Percentiles rank a stretch among this genome's conserved stretches.
These are phyloP conservation scores for Perca schrenkii DNA, from an alignment of 2,113 vertebrate genomes.

Conservation along the genomic window DNA sequence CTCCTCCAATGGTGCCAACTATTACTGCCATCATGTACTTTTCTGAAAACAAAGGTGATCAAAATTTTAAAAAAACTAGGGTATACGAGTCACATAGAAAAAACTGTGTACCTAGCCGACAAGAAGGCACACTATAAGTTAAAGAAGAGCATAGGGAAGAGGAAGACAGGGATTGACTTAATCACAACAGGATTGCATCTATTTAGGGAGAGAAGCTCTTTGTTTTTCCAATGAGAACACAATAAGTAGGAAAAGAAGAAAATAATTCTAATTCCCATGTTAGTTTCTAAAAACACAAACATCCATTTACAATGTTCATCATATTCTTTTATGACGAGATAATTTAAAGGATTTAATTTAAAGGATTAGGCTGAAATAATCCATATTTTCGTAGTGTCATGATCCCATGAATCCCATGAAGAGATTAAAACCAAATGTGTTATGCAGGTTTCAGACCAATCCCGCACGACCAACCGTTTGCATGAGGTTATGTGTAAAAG, in stretches of 20 bases:
- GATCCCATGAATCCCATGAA: not conserved
- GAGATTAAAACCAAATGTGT: not conserved
- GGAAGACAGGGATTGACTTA: not conserved
- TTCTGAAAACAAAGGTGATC: conserved; percentile 73
- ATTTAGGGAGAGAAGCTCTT: not conserved
- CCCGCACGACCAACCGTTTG: not conserved
- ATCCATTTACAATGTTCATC: not conserved
- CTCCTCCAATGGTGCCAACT: conserved; percentile 87
- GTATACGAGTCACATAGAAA: not conserved
- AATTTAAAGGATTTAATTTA: no score
- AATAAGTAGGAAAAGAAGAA: not conserved
- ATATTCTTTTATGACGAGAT: no score
- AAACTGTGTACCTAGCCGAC: not conserved
- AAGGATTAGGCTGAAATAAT: not conserved
- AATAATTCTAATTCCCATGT: not conserved
- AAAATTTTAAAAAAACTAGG: not conserved
- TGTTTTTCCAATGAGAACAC: not conserved
- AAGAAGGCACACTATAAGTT: not conserved
- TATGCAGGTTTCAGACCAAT: not conserved
- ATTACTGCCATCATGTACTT: conserved; percentile 89
- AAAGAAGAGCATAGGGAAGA: not conserved
- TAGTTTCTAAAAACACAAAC: not conserved
- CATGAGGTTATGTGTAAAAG: no score
- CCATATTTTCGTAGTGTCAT: no score
- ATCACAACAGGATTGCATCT: not conserved